Evolutionary conservation across 1,140 invertebrate genomes (phyloP), one percentile per base, ranked within the genome.

Genomic region (Drosophila pachea): DNA sequence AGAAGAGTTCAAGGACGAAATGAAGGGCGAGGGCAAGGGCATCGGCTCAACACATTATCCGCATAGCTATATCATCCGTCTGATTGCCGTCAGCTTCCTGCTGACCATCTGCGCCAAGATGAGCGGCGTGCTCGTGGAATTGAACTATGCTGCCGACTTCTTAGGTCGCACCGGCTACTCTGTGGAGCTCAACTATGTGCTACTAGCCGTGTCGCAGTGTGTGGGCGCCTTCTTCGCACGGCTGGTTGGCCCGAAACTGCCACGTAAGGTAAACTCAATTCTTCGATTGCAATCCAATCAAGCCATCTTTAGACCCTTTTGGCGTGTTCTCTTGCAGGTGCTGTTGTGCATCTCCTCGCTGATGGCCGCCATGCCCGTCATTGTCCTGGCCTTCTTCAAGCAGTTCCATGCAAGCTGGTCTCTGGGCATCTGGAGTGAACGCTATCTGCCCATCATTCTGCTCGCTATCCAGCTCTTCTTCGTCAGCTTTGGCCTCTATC

Each of bases 401-500:
- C 54, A 48, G 7, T 81, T 50, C 36, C 76, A 76, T 0, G 22
- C 14, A 0, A 5, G 33, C 2, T 86, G 60, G 73, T 2, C 40
- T 11, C 33, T 72, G 7, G 76, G 73, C 2, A 7, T 7, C 0
- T 73, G 73, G 70, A 59, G 40, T 4, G 50, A 72, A 0, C 70
- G 58, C 3, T 73, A 74, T 47, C 12, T 86, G n/a, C 82, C 81
- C 47, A 78, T 87, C 38, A 33, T 68, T 5, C 56, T 88, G n/a
- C 48, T 88, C 2, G 74, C 67, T 0, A 1, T 48, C 0, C 81
- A 84, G 29, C 45, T 81, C 0, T 56, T 84, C 2, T 77, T 86
- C 33, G 75, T 89, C 4, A 89, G 77, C 61, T 74, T 86, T 22
- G 87, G 87, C 0, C 50, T 89, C 0, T 75, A 79, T 47, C 81